Base-by-base conservation (phyloP, 2,113 vertebrate genomes). In the Chaenocephalus aceratus region DNA sequence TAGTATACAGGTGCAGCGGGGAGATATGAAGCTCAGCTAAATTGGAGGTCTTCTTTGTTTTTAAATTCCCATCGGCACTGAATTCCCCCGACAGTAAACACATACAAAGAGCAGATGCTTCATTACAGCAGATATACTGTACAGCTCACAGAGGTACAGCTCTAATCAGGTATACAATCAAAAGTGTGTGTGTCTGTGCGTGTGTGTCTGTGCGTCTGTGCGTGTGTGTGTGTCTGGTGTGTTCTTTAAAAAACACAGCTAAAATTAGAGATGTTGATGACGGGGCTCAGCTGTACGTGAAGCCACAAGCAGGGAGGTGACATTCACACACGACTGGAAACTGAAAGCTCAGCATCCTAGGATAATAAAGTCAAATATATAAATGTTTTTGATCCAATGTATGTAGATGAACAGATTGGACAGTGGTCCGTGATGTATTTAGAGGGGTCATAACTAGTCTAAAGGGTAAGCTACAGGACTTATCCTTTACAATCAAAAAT, bases 261-360 rank as follows among this genome's bases (percentile, higher is more conserved):
- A 79, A 84, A 79, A 78, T 82, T 72, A 72, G 73, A 77, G 36
- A 56, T 56, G 67, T 12, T 72, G 77, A 83, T 84, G 66, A 64
- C 4, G 12, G 12, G 66, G 62, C 71, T 65, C 53, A 63, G 66
- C 62, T 61, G 64, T 45, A 21, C 34, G 18, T 74, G 72, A 67
- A 73, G 56, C 58, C 63, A 69, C 64, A 34, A 56, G 63, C 36
- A 60, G 44, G 60, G 63, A 68, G 57, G 49, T 72, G 64, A 75
- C 72, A 75, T 82, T 70, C 72, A 46, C 60, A 70, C 52, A 69
- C 53, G 13, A 70, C 15, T 71, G 59, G 59, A 80, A 74, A 23
- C 26, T 66, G 62, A 54, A 76, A 62, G 36, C 36, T 41, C 36
- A 41, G 36, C 36, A 41, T 7, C 36, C 6, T 53, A 15, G 54